Evolutionary conservation across 2,888 invertebrate species (phyloP).

Genomic region (Ectemnius lituratus): DNA sequence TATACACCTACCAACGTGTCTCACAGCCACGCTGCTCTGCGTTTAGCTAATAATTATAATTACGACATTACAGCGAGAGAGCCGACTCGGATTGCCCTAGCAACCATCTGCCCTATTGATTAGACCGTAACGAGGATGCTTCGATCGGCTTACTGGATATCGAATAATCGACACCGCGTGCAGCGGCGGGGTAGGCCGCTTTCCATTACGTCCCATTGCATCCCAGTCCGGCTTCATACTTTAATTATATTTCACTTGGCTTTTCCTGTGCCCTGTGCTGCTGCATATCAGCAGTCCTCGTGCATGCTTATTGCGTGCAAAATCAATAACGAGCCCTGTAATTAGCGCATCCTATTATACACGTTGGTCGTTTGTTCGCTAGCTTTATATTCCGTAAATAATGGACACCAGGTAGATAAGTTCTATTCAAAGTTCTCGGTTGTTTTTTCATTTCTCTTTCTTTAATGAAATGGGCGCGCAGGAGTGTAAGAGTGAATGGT

Average conservation of each 20-base stretch:
- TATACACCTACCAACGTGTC: slow-evolving; percentile 8
- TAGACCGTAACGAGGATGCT: slow-evolving; percentile 53
- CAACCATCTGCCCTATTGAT: slow-evolving; percentile 62
- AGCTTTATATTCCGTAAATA: neutral
- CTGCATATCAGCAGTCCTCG: neutral
- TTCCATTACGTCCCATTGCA: slow-evolving; percentile 29
- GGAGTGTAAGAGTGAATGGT: too few species aligned
- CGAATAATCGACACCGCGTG: slow-evolving; percentile 47
- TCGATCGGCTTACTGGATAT: slow-evolving; percentile 51
- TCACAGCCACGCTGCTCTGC: slow-evolving; percentile 35
- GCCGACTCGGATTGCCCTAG: slow-evolving; percentile 49
- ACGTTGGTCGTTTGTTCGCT: neutral
- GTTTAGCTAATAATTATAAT: slow-evolving; percentile 70
- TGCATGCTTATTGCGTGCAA: neutral
- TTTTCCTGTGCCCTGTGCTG: neutral
- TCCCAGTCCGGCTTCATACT: neutral
- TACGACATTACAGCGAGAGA: slow-evolving; percentile 58
- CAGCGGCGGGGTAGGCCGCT: too few species aligned
- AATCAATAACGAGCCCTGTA: slow-evolving; percentile 1
- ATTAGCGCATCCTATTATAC: slow-evolving; percentile 1
- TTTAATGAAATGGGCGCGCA: too few species aligned
- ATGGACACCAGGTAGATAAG: neutral
- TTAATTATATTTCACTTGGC: neutral
- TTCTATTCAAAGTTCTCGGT: too few species aligned
- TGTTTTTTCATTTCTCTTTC: too few species aligned